Evolutionary conservation across 2,113 vertebrate genomes (phyloP), one percentile per base, ranked within the genome.

Genomic region (Xiphorhynchus elegans): DNA sequence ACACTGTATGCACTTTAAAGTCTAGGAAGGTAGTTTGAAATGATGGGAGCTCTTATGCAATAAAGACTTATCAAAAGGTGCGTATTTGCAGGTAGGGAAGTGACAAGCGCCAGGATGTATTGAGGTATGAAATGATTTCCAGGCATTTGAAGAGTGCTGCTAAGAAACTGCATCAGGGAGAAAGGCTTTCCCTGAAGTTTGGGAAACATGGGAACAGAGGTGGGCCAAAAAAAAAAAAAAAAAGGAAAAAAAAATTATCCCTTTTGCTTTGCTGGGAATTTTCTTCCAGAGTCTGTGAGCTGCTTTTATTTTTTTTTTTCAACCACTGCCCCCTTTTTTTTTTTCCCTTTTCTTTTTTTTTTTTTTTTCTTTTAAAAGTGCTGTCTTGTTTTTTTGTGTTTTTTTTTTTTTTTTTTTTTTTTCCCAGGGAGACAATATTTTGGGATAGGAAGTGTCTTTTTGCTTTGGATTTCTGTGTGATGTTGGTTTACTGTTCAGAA

Each of bases 111-210:
- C 59, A 66, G 56, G 21, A 47, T 3, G 1, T 70, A 55, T 11
- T 63, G 66, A 76, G 6, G 7, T 60, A 52, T 58, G 46, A 79
- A 64, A 31, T 76, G 77, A 87, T 49, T 78, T 81, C 26, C 40
- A 79, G 70, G 9, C 17, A 28, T 85, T 80, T 87, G 14, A 90
- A 28, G 44, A 44, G 25, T 50, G 26, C 24, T 89, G 47, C 46
- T 73, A 89, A 72, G 81, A 85, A 87, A 79, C 4, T 69, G 28
- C 20, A 24, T 37, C 25, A 64, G n/a, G 10, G 33, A 42, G 13
- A 64, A 55, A 35, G 46, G 47, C 6, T 82, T 91, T n/a, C n/a
- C 64, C 26, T 73, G 73, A 87, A 49, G 21, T 79, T 93, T 89
- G 86, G 73, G 69, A 53, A 94, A 49, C 6, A 35, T 5, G 6